These are phyloP conservation scores for Drosophila quinaria DNA, from an alignment of 2,888 invertebrate species.

Conservation along the genomic window DNA sequence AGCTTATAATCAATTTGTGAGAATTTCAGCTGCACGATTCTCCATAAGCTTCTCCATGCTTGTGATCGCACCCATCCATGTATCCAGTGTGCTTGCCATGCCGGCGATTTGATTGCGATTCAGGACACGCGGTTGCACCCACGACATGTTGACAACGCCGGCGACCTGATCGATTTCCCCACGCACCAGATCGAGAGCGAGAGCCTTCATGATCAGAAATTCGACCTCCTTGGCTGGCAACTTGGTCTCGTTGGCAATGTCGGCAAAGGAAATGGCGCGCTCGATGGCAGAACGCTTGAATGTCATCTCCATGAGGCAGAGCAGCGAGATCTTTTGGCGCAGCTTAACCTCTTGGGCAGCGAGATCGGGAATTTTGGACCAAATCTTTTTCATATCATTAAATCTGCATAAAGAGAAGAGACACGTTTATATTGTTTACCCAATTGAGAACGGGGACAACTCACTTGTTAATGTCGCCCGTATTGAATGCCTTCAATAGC, in stretches of 20 bases:
- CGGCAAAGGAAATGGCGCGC: constrained; percentile 94
- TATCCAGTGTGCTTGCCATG: constrained; percentile 85
- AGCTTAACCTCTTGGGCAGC: constrained; percentile 92
- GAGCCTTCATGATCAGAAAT: constrained; percentile 98
- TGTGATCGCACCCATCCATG: constrained; percentile 85
- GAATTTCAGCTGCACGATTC: constrained; percentile 85
- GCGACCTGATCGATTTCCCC: constrained; percentile 98
- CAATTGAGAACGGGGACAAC: constrained; percentile 4
- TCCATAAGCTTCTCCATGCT: constrained; percentile 86
- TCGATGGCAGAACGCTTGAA: constrained; percentile 96
- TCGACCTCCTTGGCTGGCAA: constrained; percentile 95
- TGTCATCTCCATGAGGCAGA: constrained; percentile 99
- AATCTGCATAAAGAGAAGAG: constrained; percentile 85
- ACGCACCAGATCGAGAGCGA: constrained; percentile 96
- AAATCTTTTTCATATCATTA: constrained; percentile 88
- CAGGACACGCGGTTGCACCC: constrained; percentile 92
- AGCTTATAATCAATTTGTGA: constrained; percentile 83
- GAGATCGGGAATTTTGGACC: constrained; percentile 94
- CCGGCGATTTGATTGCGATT: constrained; percentile 86
- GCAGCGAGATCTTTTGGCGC: constrained; percentile 96
- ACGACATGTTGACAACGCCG: constrained; percentile 89
- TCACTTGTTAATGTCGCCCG: constrained; percentile 91
- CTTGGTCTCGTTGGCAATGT: constrained; percentile 94
- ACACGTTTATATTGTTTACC: background rate
- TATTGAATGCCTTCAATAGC: constrained; percentile 94